Base-by-base conservation (phyloP, 2,113 vertebrate genomes). In the Percopsis transmontana region DNA sequence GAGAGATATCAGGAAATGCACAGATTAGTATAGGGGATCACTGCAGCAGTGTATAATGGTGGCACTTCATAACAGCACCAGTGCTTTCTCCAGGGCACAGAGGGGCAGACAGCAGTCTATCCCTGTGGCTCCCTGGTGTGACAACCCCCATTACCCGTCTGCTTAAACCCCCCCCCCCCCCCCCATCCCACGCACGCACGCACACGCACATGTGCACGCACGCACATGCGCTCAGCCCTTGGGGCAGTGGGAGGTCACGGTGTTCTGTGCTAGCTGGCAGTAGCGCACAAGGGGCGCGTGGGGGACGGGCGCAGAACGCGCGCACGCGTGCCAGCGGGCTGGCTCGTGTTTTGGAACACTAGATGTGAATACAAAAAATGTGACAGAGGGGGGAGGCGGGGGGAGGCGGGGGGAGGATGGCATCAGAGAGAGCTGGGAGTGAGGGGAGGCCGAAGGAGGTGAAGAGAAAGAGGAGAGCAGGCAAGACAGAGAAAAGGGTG, bases 121-220 rank as follows among this genome's bases (percentile, higher is more conserved):
- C 66, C 79, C 45, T 7, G 27, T 78, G 84, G 83, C 73, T 87
- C 80, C 87, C 89, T 90, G 77, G 85, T 80, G 89, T 90, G 88
- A 88, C 87, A 90, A 84, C 87, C 91, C 88, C 89, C 88, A 88
- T 90, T 89, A 90, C 81, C 85, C 80, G 81, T 87, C 88, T 88
- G 87, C 83, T 82, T 85, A 82, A 76, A 87, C 76, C 76, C 79
- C 82, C 59, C 41, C 70, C 81, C 66, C 70, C 74, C 69, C 50
- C 39, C 1, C 19, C 4, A 8, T 11, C 60, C 48, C 62, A 68
- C 41, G 72, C 56, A 67, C 67, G 71, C 47, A 40, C 65, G 53
- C 58, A 65, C 51, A 66, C 70, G 69, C 58, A 61, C 71, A 63
- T 69, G 52, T 63, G 74, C 65, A 72, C 45, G 69, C 58, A 70